phyloP scores from a whole-genome alignment of 1,140 invertebrate genomes.

The Trichonephila clavata region DNA sequence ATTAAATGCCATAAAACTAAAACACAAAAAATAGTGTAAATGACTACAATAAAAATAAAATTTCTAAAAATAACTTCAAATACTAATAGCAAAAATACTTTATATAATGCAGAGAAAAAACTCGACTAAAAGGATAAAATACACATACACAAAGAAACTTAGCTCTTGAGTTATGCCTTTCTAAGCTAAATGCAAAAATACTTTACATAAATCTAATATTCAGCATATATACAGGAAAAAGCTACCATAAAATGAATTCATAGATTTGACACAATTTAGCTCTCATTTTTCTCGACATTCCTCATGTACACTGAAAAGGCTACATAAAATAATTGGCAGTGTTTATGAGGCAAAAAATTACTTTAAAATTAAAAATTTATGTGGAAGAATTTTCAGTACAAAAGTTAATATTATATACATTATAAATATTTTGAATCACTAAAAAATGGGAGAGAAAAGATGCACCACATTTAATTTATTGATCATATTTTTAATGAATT shows the following conservation, averaged over 20 bases:
- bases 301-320: conserved; percentile 7
- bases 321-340: not conserved
- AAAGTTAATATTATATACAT: not conserved
- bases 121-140: not conserved
- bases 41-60: too few species aligned
- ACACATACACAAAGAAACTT: not conserved
- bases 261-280: not conserved
- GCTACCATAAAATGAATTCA: not conserved
- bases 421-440: not conserved
- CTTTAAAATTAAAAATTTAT: not conserved
- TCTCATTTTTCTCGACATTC: not conserved
- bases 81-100: too few species aligned
- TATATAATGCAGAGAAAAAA: too few species aligned
- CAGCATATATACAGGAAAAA: conserved; percentile 25
- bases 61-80: too few species aligned
- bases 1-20: too few species aligned
- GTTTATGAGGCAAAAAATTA: conserved; percentile 15
- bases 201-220: conserved; percentile 47
- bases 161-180: not conserved
- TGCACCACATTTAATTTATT: too few species aligned
- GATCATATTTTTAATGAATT: too few species aligned
- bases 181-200: conserved; percentile 48
- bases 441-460: too few species aligned
- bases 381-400: not conserved
- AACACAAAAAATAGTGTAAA: too few species aligned